Conservation (phyloP, 1,140 invertebrate genomes). For the Ceratina japonica region DNA sequence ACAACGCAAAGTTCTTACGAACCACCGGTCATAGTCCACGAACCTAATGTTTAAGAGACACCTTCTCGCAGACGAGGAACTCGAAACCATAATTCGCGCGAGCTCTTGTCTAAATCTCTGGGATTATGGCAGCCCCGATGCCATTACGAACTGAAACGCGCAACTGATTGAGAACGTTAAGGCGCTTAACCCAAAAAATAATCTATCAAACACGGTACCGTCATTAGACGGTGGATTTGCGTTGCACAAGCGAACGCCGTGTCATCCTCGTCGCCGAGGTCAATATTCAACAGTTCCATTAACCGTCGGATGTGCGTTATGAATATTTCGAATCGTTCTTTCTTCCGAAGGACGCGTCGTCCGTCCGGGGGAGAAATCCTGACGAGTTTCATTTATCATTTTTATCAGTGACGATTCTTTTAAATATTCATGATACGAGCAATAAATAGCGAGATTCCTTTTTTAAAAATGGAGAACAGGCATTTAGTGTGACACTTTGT, state of each 20-base stretch:
- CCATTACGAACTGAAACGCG: conserved; percentile 10
- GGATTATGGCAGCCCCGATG: conserved; percentile 26
- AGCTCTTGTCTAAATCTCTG: conserved; percentile 31
- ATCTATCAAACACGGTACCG: conserved; percentile 56
- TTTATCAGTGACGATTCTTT: background rate
- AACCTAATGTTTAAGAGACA: background rate
- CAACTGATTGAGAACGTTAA: conserved; percentile 26
- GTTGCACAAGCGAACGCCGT: conserved; percentile 6
- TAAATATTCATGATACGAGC: background rate
- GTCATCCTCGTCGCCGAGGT: background rate
- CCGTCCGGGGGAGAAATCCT: background rate
- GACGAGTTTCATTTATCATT: background rate
- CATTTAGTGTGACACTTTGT: conserved; percentile 7
- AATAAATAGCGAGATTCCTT: background rate
- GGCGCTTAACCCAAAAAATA: conserved; percentile 55
- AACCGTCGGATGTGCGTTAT: background rate
- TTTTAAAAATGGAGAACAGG: background rate
- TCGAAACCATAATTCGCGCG: conserved; percentile 13
- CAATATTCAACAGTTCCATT: conserved; percentile 13
- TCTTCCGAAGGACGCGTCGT: background rate
- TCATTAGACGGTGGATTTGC: conserved; percentile 44
- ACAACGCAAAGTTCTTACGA: too few species aligned
- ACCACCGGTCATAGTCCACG: background rate
- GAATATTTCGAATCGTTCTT: conserved; percentile 14
- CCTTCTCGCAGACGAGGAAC: background rate